Evolutionary conservation across 2,113 vertebrate species (phyloP), one percentile per base, ranked within the genome.

Genomic region (Heliornis fulica): DNA sequence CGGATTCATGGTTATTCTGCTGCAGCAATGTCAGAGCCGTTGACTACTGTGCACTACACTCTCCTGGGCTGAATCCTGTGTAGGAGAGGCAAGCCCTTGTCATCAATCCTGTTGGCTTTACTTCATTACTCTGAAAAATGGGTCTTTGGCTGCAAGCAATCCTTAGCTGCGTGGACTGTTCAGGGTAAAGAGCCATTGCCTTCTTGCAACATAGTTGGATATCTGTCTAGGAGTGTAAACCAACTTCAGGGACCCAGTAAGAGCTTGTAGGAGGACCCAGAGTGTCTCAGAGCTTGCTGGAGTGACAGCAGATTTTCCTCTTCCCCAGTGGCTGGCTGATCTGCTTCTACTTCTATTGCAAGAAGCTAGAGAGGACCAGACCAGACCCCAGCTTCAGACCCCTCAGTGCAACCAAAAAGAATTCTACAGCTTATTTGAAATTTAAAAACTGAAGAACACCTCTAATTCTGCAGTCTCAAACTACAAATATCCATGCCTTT

Each of bases 181-280:
- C 70, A 90, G 68, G 17, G 56, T 66, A 56, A 86, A 95, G 72
- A 92, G 36, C 68, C 79, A 74, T 81, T 87, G 40, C 26, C n/a
- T 89, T 88, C 90, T 96, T 90, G 68, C 93, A 85, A 60, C 88
- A 86, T 61, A 89, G 72, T 79, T 93, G 65, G 48, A 56, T 96
- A 38, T 86, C 87, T 68, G 36, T 87, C 83, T 57, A 75, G 40
- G 81, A 96, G 85, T 11, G 13, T 68, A 95, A 95, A 89, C 43
- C 85, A 94, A 71, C 83, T 93, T 93, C 94, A 92, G 68, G n/a
- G 71, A 88, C 75, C 71, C 79, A 86, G 85, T 90, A 78, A 78
- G 68, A 96, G 64, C 56, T 93, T n/a, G 91, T 90, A 96, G 94
- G 94, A 96, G 90, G 95, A 96, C 92, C 87, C 53, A 86, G 40